Evolutionary conservation across 2,797 vertebrate species (phyloP).

Genomic region (Luscinia luscinia): DNA sequence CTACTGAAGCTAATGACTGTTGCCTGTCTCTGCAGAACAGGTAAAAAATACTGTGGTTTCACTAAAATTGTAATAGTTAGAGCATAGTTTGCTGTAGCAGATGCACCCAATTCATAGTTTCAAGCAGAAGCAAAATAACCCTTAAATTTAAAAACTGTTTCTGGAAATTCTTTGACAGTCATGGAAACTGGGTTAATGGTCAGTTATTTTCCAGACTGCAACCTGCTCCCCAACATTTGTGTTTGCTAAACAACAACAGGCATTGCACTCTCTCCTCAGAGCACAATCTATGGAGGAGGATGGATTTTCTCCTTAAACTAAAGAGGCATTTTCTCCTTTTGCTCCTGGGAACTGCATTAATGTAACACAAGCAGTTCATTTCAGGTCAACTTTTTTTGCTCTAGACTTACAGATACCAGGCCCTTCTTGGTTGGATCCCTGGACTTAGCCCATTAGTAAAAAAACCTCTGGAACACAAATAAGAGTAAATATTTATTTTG

Average conservation of each 20-base stretch:
- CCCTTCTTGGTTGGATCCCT: background rate
- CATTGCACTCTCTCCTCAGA: background rate
- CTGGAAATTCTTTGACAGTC: background rate
- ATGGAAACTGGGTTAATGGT: background rate
- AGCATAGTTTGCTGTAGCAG: background rate
- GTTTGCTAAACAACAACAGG: background rate
- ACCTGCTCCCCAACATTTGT: background rate
- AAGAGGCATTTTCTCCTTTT: background rate
- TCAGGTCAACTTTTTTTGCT: background rate
- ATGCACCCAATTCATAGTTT: background rate
- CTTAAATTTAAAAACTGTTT: background rate
- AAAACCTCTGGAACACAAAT: background rate
- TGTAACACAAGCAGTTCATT: background rate
- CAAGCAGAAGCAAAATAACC: background rate
- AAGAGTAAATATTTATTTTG: conserved; percentile 41
- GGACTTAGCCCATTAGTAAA: background rate
- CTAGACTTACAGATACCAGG: background rate
- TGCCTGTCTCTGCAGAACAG: background rate
- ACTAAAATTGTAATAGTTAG: background rate
- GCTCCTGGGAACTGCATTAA: background rate
- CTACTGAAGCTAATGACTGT: background rate
- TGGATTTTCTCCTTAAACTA: background rate
- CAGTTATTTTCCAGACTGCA: background rate
- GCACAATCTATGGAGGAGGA: background rate
- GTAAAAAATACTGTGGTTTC: background rate